phyloP scores from a whole-genome alignment of 1,140 invertebrate species.

The Pogonomyrmex barbatus region DNA sequence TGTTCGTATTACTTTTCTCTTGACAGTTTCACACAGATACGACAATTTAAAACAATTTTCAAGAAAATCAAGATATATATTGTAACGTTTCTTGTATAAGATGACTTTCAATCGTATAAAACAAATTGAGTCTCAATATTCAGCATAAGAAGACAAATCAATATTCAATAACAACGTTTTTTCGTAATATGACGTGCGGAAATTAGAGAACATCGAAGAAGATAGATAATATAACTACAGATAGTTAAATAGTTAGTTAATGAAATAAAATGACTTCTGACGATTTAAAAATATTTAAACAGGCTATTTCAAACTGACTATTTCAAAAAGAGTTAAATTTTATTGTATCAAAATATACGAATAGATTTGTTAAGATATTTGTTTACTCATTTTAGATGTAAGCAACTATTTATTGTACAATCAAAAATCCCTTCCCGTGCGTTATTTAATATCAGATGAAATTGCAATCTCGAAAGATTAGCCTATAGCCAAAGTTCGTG shows the following conservation, averaged over 20 bases:
- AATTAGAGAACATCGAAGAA: neutral
- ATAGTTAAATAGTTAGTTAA: neutral
- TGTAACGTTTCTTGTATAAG: neutral
- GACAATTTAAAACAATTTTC: neutral
- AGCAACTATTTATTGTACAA: neutral
- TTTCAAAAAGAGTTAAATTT: neutral
- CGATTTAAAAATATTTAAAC: neutral
- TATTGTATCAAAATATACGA: neutral
- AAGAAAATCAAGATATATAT: neutral
- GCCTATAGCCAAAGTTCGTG: neutral
- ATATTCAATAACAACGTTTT: constrained; percentile 1
- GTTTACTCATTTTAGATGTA: neutral
- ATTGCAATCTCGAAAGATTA: neutral
- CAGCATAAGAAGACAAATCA: neutral
- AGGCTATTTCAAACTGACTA: neutral
- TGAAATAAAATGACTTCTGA: too few species aligned
- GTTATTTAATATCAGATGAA: neutral
- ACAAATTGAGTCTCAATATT: neutral
- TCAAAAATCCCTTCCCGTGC: neutral
- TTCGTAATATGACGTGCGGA: neutral
- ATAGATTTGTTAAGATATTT: neutral
- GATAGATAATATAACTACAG: neutral
- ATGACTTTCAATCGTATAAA: neutral
- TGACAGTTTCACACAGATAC: constrained; percentile 4
- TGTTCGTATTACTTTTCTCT: neutral